These are phyloP conservation scores for Drosophila jambulina DNA, from an alignment of 1,140 invertebrate species.

Conservation along the genomic window DNA sequence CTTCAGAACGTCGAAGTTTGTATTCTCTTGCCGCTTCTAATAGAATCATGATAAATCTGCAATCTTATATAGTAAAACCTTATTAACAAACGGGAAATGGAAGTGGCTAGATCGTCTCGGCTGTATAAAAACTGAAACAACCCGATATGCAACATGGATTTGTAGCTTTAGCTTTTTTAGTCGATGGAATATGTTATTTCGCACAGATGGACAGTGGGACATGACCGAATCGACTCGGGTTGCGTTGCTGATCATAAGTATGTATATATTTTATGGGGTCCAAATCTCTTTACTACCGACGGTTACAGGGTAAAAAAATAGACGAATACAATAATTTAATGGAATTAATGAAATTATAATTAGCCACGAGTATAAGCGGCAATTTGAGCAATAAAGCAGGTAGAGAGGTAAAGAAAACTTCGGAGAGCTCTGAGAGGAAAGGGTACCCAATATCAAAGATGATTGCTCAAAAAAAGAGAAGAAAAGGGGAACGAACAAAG, in stretches of 20 bases:
- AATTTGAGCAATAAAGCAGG: neutral
- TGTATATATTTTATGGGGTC: neutral
- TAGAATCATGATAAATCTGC: too few relatives aligned
- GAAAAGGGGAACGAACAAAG: conserved; percentile 3
- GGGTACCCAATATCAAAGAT: neutral
- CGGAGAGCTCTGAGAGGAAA: neutral
- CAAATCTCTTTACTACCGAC: neutral
- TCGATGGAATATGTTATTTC: too few relatives aligned
- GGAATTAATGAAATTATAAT: conserved; percentile 9
- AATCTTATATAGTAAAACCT: too few relatives aligned
- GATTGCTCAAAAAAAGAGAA: neutral
- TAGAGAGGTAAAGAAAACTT: neutral
- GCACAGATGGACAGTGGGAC: too few relatives aligned
- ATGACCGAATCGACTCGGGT: neutral
- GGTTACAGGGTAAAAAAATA: neutral
- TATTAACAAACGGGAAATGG: too few relatives aligned
- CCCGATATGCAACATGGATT: too few relatives aligned
- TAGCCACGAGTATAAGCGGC: neutral
- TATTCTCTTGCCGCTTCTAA: too few relatives aligned
- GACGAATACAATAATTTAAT: neutral
- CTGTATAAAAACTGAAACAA: too few relatives aligned
- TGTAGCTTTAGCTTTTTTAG: too few relatives aligned
- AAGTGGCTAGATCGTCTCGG: too few relatives aligned
- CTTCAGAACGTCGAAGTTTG: too few relatives aligned
- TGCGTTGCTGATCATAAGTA: neutral